Percentiles rank a stretch among this genome's conserved stretches.
Conservation (phyloP, 2,888 invertebrate species). For the Trachelus troglodyta region DNA sequence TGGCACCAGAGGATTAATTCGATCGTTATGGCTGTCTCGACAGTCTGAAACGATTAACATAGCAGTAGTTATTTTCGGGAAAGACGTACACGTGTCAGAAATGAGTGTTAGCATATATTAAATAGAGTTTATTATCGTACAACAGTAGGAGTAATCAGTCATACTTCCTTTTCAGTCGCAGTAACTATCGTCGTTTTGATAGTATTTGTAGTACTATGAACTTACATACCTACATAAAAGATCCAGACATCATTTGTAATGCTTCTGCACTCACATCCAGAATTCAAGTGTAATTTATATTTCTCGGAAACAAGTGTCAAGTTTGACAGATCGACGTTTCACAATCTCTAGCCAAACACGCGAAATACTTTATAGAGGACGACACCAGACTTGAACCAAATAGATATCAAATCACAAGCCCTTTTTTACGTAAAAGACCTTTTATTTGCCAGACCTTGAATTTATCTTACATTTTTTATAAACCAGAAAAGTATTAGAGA, state of each 20-base stretch:
- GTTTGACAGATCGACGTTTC: background rate
- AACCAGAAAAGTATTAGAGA: background rate
- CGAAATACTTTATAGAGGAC: background rate
- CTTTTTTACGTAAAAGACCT: background rate
- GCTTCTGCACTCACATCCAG: background rate
- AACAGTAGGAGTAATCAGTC: constrained; percentile 35
- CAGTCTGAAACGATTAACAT: background rate
- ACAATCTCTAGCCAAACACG: background rate
- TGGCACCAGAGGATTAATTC: background rate
- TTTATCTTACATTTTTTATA: background rate
- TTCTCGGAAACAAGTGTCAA: background rate
- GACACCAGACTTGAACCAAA: background rate
- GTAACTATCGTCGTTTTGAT: background rate
- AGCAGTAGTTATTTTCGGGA: background rate
- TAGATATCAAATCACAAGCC: background rate
- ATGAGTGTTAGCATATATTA: background rate
- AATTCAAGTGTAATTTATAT: background rate
- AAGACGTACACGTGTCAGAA: background rate
- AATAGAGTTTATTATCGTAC: background rate
- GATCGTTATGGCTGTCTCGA: background rate
- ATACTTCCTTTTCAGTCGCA: constrained; percentile 43
- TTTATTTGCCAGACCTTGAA: background rate
- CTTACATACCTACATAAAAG: background rate
- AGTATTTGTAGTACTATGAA: background rate
- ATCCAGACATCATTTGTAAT: background rate